Conservation (phyloP, 2,797 vertebrate genomes). For the Galago senegalensis region DNA sequence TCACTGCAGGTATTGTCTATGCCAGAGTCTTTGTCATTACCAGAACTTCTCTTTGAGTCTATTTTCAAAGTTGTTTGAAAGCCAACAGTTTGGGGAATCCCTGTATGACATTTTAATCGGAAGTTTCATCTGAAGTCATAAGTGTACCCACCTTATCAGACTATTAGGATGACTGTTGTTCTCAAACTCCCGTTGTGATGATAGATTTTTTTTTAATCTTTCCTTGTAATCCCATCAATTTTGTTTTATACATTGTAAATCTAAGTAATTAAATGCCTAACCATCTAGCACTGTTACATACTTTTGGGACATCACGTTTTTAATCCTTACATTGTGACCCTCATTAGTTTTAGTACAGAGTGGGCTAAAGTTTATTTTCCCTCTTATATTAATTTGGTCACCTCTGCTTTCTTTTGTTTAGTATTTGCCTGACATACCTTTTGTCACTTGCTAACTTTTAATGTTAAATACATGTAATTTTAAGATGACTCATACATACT, state of each 20-base stretch:
- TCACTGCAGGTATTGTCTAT: neutral
- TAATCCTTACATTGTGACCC: neutral
- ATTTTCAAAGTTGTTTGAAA: neutral
- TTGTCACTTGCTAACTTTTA: neutral
- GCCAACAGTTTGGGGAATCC: neutral
- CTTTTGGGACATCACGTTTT: constrained; percentile 35
- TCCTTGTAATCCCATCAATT: neutral
- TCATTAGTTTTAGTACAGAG: constrained; percentile 43
- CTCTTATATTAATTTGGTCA: constrained; percentile 24
- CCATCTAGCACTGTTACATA: neutral
- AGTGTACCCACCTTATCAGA: constrained; percentile 3
- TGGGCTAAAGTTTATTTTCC: neutral
- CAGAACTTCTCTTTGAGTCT: neutral
- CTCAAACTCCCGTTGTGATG: neutral
- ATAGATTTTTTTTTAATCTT: neutral
- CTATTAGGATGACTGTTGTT: neutral
- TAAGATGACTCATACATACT: constrained; percentile 17
- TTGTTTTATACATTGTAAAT: constrained; percentile 7
- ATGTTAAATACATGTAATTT: neutral
- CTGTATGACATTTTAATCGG: neutral
- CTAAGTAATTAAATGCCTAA: neutral
- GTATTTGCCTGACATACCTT: neutral
- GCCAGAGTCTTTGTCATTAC: neutral
- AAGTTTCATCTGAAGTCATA: constrained; percentile 2
- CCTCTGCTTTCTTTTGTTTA: neutral